A percentile compares a stretch with the other conserved stretches of the same genome.
Conservation (phyloP, 2,797 vertebrate species). For the Anabacerthia variegaticeps region DNA sequence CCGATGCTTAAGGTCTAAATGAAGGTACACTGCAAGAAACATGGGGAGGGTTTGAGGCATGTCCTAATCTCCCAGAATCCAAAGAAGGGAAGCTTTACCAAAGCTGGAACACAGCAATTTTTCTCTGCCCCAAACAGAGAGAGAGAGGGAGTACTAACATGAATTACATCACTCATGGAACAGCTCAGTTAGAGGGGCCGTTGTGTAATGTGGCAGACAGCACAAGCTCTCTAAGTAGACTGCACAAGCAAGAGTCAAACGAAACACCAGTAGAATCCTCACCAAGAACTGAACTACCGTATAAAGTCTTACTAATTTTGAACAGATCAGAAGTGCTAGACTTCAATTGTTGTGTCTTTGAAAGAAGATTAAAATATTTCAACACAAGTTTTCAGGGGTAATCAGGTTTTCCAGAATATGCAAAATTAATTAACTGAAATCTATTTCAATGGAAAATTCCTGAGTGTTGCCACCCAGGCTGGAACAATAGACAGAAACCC, state of each 20-base stretch:
- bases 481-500: background rate
- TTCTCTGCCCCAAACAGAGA: background rate
- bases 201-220: background rate
- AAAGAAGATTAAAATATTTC: conserved; percentile 28
- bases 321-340: background rate
- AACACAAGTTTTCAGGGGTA: background rate
- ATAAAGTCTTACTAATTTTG: background rate
- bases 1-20: background rate
- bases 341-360: background rate
- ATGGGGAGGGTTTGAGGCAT: background rate
- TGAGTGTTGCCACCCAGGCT: background rate
- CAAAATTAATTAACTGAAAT: conserved; percentile 12
- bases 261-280: background rate
- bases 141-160: background rate
- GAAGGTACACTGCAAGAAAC: background rate
- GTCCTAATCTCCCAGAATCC: background rate
- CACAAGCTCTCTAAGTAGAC: background rate
- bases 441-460: background rate
- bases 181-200: background rate
- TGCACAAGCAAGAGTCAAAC: background rate
- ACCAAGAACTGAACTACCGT: background rate
- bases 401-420: background rate
- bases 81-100: background rate
- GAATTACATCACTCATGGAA: background rate
- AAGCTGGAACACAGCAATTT: background rate